phyloP scores from a whole-genome alignment of 2,797 vertebrate species.

The Brotula barbata region DNA sequence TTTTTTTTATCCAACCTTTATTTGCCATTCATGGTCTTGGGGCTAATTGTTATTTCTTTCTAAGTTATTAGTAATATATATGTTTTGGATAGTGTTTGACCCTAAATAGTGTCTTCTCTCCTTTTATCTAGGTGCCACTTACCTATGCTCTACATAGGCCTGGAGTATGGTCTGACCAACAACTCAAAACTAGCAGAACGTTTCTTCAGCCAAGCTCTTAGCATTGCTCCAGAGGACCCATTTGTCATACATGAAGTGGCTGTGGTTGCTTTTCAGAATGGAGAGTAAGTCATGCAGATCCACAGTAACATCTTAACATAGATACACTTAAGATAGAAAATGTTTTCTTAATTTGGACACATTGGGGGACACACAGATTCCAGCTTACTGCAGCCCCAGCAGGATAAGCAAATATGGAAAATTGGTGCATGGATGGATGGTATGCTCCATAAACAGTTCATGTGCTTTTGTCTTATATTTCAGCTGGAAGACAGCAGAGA shows the following conservation, averaged over 20 bases:
- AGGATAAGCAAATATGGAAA: too few species aligned
- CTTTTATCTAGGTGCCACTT: conserved; percentile 87
- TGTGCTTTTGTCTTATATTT: conserved; percentile 20
- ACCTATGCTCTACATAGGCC: conserved; percentile 97
- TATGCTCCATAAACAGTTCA: background rate
- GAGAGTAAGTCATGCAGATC: conserved; percentile 87
- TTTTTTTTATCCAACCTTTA: too few species aligned
- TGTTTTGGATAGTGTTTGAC: background rate
- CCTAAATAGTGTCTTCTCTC: background rate
- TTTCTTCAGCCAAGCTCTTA: conserved; percentile 97
- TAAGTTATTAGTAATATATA: too few species aligned
- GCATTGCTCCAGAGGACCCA: conserved; percentile 96
- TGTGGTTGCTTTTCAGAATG: conserved; percentile 99
- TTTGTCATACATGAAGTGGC: conserved; percentile 99
- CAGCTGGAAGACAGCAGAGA: conserved; percentile 98
- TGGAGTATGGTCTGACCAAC: conserved; percentile 98
- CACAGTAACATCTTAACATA: background rate
- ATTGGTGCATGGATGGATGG: too few species aligned
- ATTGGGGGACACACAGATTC: too few species aligned
- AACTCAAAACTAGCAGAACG: conserved; percentile 98
- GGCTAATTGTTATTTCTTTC: background rate
- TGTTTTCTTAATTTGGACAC: too few species aligned
- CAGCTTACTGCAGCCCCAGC: too few species aligned
- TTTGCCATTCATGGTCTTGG: too few species aligned
- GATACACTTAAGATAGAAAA: too few species aligned